phyloP scores from a whole-genome alignment of 2,888 invertebrate species.

The Odontocerum albicorne region DNA sequence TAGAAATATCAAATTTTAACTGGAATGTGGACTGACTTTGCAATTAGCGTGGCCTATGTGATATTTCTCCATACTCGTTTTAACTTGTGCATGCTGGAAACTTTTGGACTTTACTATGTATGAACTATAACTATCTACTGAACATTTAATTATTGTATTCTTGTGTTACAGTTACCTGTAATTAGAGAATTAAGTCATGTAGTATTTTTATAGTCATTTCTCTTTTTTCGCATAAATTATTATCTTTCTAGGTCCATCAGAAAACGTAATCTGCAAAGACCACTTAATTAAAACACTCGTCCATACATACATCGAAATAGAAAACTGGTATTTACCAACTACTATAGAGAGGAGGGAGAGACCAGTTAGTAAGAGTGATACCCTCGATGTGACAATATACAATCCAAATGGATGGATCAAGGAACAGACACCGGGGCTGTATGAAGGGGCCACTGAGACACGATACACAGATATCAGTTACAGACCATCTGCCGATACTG shows the following conservation, averaged over 20 bases:
- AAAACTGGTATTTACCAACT: slow-evolving; percentile 55
- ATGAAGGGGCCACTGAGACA: slow-evolving; percentile 49
- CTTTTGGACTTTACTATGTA: too few species aligned
- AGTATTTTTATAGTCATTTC: too few species aligned
- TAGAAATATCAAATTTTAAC: too few species aligned
- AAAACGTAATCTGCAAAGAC: slow-evolving; percentile 21
- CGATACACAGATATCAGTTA: slow-evolving; percentile 52
- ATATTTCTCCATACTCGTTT: too few species aligned
- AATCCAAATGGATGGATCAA: slow-evolving; percentile 50
- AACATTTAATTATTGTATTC: too few species aligned
- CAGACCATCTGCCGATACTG: slow-evolving; percentile 20
- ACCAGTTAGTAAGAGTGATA: slow-evolving; percentile 41
- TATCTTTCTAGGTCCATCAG: slow-evolving; percentile 23
- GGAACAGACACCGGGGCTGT: slow-evolving; percentile 50
- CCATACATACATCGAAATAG: slow-evolving; percentile 53
- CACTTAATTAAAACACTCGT: slow-evolving; percentile 39
- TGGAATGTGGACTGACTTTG: too few species aligned
- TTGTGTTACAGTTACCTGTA: too few species aligned
- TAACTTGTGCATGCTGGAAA: too few species aligned
- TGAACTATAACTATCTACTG: too few species aligned
- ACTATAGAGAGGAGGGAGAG: slow-evolving; percentile 43
- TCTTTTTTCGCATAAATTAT: too few species aligned
- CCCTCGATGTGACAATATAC: slow-evolving; percentile 47
- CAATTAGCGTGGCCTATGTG: too few species aligned
- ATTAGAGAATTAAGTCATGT: too few species aligned